These are phyloP conservation scores for Thamnaconus septentrionalis DNA, from an alignment of 2,113 vertebrate genomes.

Conservation along the genomic window DNA sequence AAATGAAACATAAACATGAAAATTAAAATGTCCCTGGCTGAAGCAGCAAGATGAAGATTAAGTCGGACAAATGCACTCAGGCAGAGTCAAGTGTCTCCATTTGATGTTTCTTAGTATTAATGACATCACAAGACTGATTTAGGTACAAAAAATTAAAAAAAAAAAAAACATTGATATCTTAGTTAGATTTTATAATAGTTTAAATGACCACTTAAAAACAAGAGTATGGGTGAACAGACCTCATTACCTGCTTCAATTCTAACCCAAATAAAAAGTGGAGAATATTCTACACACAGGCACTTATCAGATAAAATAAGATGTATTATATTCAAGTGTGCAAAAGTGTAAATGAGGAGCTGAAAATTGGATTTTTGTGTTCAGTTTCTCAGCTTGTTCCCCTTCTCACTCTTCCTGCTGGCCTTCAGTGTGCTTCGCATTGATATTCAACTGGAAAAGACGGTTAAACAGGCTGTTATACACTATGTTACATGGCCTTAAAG, in stretches of 20 bases:
- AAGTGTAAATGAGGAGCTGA: constrained; percentile 45
- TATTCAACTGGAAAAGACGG: constrained; percentile 38
- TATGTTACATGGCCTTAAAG: no score
- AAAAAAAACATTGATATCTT: constrained; percentile 29
- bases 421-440: constrained; percentile 76
- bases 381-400: background rate
- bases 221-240: constrained; percentile 29
- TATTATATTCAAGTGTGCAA: constrained; percentile 46
- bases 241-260: constrained; percentile 21
- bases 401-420: constrained; percentile 74
- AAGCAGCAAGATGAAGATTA: constrained; percentile 23
- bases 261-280: no score
- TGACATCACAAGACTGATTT: constrained; percentile 1
- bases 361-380: constrained; percentile 26
- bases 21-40: constrained; percentile 25
- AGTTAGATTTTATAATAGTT: constrained; percentile 25
- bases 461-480: background rate
- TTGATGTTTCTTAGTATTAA: background rate
- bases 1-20: background rate
- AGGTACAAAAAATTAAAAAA: background rate
- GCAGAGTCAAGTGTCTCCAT: no score
- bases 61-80: constrained; percentile 18
- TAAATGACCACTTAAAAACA: constrained; percentile 7
- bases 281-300: constrained; percentile 65
- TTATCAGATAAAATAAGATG: constrained; percentile 46